Percentiles rank a stretch among this genome's conserved stretches.
Evolutionary conservation across 2,797 vertebrate genomes (phyloP).

Genomic region (Premnoplex brunnescens): DNA sequence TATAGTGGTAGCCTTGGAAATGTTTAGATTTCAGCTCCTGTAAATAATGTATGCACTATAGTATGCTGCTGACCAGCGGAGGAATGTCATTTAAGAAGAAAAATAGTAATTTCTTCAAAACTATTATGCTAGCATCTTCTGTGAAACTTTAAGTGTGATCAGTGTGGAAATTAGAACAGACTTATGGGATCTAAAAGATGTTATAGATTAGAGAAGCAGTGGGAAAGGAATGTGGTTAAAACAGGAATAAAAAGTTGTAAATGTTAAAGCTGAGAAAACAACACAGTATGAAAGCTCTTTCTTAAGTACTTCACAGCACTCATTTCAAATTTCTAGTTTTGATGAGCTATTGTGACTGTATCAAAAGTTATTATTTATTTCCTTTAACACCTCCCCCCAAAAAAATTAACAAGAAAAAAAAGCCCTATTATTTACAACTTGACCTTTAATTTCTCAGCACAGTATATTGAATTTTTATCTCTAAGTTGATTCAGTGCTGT

Average conservation of each 20-base stretch:
- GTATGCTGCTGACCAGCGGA: neutral
- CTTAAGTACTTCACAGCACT: neutral
- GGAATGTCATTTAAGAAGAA: neutral
- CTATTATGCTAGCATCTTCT: neutral
- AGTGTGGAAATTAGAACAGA: neutral
- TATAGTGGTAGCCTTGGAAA: neutral
- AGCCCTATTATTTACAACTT: conserved; percentile 20
- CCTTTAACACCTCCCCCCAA: neutral
- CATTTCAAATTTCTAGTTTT: neutral
- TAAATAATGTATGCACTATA: neutral
- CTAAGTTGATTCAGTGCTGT: conserved; percentile 16
- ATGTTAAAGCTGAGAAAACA: neutral
- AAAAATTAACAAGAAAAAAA: neutral
- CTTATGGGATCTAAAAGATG: neutral
- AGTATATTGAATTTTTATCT: neutral
- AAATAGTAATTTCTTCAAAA: neutral
- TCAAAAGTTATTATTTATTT: neutral
- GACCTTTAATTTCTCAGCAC: conserved; percentile 34
- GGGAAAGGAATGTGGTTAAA: neutral
- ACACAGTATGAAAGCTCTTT: neutral
- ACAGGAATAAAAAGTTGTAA: neutral
- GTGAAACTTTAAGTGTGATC: neutral
- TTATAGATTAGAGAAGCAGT: neutral
- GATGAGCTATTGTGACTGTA: neutral
- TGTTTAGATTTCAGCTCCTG: neutral